Conservation (phyloP, 2,797 vertebrate species). For the Catharus ustulatus region DNA sequence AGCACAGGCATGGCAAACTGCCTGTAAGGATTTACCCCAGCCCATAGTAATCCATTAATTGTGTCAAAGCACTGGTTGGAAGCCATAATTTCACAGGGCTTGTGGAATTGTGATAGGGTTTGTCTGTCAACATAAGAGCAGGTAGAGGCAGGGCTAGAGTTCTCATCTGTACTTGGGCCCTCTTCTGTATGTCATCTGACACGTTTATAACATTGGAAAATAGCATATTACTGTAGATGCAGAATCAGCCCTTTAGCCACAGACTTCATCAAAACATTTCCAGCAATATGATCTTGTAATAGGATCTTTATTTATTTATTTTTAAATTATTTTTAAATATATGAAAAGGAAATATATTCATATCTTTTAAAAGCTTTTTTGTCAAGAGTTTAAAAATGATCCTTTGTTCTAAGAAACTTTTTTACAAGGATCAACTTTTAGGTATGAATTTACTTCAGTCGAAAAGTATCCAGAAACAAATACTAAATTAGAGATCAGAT, state of each 20-base stretch:
- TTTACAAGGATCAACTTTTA: not conserved
- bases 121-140: not conserved
- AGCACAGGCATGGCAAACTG: not conserved
- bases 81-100: not conserved
- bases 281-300: not conserved
- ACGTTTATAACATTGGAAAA: not conserved
- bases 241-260: not conserved
- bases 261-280: not conserved
- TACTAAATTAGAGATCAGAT: not conserved
- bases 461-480: not conserved
- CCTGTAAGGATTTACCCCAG: not conserved
- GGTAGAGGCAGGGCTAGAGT: not conserved
- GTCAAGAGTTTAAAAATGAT: not conserved
- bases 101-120: not conserved
- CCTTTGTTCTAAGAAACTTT: not conserved
- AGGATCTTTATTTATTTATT: not conserved
- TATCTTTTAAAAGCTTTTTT: not conserved
- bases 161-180: not conserved
- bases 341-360: not conserved
- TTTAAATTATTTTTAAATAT: not conserved
- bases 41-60: not conserved
- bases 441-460: not conserved
- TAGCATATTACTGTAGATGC: not conserved
- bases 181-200: not conserved
- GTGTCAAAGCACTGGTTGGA: not conserved